A percentile compares a stretch with the other conserved stretches of the same genome.
These are phyloP conservation scores for Cariama cristata DNA, from an alignment of 2,113 vertebrate species.

Conservation along the genomic window DNA sequence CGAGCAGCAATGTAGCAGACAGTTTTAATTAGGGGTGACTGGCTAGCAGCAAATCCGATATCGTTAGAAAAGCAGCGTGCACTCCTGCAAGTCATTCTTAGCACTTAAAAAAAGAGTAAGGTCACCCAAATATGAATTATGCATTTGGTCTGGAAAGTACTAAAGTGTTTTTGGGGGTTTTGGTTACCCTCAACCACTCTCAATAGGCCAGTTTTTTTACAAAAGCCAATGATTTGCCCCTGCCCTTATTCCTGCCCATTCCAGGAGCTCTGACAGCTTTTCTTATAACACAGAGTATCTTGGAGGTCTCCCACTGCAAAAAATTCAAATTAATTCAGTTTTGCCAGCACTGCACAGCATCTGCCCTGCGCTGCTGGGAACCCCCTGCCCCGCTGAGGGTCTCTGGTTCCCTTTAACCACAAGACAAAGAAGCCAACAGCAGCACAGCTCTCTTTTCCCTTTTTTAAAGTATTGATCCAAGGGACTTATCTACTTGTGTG, in stretches of 20 bases:
- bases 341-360: neutral
- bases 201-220: neutral
- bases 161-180: neutral
- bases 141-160: neutral
- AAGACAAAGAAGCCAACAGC: rapidly evolving
- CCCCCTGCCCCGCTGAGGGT: neutral
- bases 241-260: neutral
- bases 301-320: neutral
- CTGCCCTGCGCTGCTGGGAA: neutral
- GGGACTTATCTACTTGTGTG: neutral
- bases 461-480: neutral
- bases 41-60: neutral
- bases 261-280: neutral
- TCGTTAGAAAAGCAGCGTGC: neutral
- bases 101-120: neutral
- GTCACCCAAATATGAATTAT: neutral
- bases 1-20: neutral
- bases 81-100: neutral
- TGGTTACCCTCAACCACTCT: neutral
- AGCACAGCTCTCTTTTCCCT: neutral
- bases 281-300: neutral
- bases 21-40: neutral
- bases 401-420: neutral
- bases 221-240: neutral
- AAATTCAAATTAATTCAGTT: neutral